Evolutionary conservation across 2,888 invertebrate species (phyloP), one percentile per base, ranked within the genome.

Genomic region (Rhagophthalmus giganteus): DNA sequence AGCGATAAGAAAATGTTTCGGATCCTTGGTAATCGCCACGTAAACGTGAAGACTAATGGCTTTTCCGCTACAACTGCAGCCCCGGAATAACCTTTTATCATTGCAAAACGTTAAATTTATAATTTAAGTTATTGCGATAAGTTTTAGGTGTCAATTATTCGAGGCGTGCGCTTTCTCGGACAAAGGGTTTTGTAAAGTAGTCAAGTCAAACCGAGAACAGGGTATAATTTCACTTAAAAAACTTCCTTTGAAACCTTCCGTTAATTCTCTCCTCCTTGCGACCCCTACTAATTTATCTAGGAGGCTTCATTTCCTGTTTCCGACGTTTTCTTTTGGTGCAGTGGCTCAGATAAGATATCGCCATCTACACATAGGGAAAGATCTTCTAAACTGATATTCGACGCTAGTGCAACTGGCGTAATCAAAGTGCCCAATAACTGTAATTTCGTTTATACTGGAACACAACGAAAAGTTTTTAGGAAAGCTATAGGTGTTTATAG

Each of bases 261-360:
- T 50, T 51, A 51, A 51, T 51, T 51, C 45, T 46, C 41, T 39
- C 42, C 26, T 37, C n/a, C n/a, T n/a, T 47, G 52, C 47, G 52
- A 41, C 47, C 52, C 47, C 40, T 52, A 38, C 52, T 52, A 47
- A 47, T 52, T 52, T 52, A 52, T 52, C 52, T 52, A 52, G 47
- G 46, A 38, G 46, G 52, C 40, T 52, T 52, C 52, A 52, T 52
- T 52, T 52, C 52, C 47, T 52, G 52, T 47, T 52, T 52, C 52
- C 52, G 47, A 45, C 47, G 47, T 52, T 52, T 52, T 52, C 52
- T 52, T 52, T 47, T 33, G 38, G 41, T 42, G 45, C 47, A 52
- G 52, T 41, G 31, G 41, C 32, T 47, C 52, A 52, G 47, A 45
- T 51, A 51, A 46, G 46, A 46, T 45, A 51, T 45, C 46, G 25